Evolutionary conservation across 2,113 vertebrate genomes (phyloP).

Genomic region (Istiophorus platypterus): DNA sequence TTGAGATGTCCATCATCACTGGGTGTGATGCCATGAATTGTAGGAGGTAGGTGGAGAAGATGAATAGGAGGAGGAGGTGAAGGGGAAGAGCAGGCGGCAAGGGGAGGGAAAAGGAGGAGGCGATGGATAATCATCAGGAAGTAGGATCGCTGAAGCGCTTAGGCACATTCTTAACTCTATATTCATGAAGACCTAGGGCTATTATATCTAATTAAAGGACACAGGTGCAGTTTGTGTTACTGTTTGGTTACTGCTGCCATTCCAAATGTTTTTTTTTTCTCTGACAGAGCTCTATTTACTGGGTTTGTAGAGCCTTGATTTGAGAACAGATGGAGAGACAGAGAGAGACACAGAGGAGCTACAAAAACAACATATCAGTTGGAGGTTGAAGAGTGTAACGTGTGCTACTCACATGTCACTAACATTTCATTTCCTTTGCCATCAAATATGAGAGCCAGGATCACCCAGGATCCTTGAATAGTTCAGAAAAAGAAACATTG

Average conservation of each 20-base stretch:
- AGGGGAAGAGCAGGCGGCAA: conserved; percentile 21
- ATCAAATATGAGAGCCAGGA: conserved; percentile 42
- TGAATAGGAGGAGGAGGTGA: conserved; percentile 38
- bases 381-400: conserved; percentile 40
- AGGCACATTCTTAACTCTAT: conserved; percentile 57
- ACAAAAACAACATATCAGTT: conserved; percentile 54
- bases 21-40: conserved; percentile 25
- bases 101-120: conserved; percentile 35
- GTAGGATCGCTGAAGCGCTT: conserved; percentile 29
- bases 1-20: conserved; percentile 63
- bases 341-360: background rate
- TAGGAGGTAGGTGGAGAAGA: conserved; percentile 35
- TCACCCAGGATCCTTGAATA: conserved; percentile 41
- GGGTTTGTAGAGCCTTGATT: background rate
- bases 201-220: conserved; percentile 61
- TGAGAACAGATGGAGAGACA: conserved; percentile 34
- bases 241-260: conserved; percentile 28
- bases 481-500: conserved; percentile 53
- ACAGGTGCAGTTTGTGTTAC: conserved; percentile 3
- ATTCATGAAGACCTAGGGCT: conserved; percentile 51
- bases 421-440: conserved; percentile 71
- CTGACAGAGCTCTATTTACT: conserved; percentile 8
- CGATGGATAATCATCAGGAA: conserved; percentile 67
- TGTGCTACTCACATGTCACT: conserved; percentile 47
- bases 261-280: conserved; percentile 27